Conservation (phyloP, 23 tunicate genomes). For the Corella eumyota region DNA sequence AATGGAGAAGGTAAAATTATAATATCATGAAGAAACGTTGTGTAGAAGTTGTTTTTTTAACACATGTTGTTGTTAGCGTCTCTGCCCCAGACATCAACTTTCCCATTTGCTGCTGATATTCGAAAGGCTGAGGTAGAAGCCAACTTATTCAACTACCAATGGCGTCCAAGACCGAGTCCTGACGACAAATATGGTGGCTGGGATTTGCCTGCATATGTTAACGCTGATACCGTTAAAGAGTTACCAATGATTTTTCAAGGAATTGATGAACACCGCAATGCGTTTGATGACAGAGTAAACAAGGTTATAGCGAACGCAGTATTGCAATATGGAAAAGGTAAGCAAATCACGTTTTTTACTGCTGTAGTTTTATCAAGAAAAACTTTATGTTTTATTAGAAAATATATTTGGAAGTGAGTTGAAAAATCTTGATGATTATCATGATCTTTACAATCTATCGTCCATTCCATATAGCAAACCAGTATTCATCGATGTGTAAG, state of each 20-base stretch:
- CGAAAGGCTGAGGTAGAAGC: constrained; percentile 9
- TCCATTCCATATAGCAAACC: constrained; percentile 20
- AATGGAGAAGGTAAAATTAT: not conserved
- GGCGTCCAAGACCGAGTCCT: constrained; percentile 5
- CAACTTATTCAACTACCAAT: constrained; percentile 7
- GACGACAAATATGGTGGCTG: constrained; percentile 22
- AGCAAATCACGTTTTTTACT: too few relatives aligned
- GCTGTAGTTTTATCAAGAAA: too few relatives aligned
- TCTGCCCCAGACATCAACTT: constrained; percentile 4
- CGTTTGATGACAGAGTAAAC: too few relatives aligned
- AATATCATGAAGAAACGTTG: not conserved
- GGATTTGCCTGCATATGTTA: constrained; percentile 9
- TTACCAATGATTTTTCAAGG: constrained; percentile 14
- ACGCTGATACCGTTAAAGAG: constrained; percentile 5
- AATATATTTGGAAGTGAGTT: too few relatives aligned
- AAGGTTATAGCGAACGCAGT: too few relatives aligned
- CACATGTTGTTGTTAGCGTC: not conserved
- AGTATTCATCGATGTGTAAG: constrained; percentile 6
- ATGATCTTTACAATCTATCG: constrained; percentile 10
- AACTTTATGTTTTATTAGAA: too few relatives aligned
- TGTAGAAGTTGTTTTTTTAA: not conserved
- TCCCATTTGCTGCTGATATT: not conserved
- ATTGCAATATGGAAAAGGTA: too few relatives aligned
- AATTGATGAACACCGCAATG: constrained; percentile 1
- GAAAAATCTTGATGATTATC: constrained; percentile 8